phyloP scores from a whole-genome alignment of 2,888 invertebrate species.

The Drosophila fungiperda region DNA sequence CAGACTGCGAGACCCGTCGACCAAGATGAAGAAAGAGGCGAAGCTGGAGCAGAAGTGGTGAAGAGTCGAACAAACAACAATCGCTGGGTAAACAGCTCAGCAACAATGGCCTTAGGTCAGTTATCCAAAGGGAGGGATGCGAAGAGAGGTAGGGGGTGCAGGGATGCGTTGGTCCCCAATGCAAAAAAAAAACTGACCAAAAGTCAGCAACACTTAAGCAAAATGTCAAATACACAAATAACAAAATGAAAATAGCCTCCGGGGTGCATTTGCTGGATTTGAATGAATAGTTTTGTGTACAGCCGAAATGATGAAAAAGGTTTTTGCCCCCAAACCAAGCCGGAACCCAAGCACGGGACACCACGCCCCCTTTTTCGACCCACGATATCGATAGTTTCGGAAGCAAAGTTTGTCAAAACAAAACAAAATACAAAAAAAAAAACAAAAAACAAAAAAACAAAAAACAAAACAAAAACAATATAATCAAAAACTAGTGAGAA shows the following conservation, averaged over 20 bases:
- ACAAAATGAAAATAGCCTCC: constrained; percentile 74
- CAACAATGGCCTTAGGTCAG: constrained; percentile 66
- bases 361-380: constrained; percentile 1
- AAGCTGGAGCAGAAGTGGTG: constrained; percentile 19
- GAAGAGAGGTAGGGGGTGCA: too few relatives aligned
- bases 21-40: constrained; percentile 8
- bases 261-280: constrained; percentile 74
- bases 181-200: constrained; percentile 60
- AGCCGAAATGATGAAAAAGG: constrained; percentile 67
- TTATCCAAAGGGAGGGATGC: background rate
- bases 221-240: constrained; percentile 81
- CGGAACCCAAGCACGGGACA: background rate
- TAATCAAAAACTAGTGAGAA: constrained; percentile 25
- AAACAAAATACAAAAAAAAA: constrained; percentile 24
- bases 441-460: constrained; percentile 21
- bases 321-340: constrained; percentile 45
- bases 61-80: constrained; percentile 36
- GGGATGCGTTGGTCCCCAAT: background rate
- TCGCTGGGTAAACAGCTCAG: constrained; percentile 35
- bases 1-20: constrained; percentile 26
- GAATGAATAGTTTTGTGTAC: constrained; percentile 74
- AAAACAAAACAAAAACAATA: background rate
- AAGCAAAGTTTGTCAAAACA: constrained; percentile 48
- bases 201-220: constrained; percentile 81
- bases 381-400: constrained; percentile 69